Percentiles rank a stretch among this genome's conserved stretches.
phyloP scores from a whole-genome alignment of 2,888 invertebrate genomes.

The Ephialtes manifestator region DNA sequence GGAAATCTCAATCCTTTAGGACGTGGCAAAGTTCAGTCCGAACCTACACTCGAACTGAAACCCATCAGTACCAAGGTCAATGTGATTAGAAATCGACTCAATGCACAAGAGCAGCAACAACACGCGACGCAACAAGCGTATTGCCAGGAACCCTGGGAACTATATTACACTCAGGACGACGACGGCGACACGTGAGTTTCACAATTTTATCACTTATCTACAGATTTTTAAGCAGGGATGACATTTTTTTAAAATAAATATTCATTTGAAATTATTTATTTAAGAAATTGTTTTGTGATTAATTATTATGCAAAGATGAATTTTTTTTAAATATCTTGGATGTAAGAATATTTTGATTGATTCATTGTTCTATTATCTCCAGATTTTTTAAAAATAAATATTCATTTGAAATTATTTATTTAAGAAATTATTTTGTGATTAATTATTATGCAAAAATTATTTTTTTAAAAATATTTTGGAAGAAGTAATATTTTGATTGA shows the following conservation, averaged over 20 bases:
- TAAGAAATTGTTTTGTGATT: too few species aligned
- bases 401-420: too few species aligned
- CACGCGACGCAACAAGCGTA: conserved; percentile 35
- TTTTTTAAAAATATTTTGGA: too few species aligned
- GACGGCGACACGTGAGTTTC: conserved; percentile 95
- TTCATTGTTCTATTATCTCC: too few species aligned
- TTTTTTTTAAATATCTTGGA: too few species aligned
- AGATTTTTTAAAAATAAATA: too few species aligned
- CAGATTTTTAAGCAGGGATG: not conserved
- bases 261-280: not conserved
- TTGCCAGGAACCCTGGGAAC: conserved; percentile 87
- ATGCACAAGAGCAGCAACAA: conserved; percentile 57
- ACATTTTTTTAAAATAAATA: not conserved
- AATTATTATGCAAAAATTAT: too few species aligned
- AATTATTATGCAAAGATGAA: not conserved
- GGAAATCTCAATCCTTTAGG: conserved; percentile 80
- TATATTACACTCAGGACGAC: conserved; percentile 92
- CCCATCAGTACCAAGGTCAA: conserved; percentile 71
- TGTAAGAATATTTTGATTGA: too few species aligned
- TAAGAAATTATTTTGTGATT: too few species aligned
- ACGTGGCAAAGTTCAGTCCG: conserved; percentile 72
- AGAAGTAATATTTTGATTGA: too few species aligned
- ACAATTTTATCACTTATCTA: conserved; percentile 37
- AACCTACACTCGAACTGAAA: conserved; percentile 74
- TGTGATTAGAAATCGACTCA: not conserved